A percentile compares a stretch with the other conserved stretches of the same genome.
Conservation (phyloP, 2,888 invertebrate genomes). For the Metacarcinus magister region DNA sequence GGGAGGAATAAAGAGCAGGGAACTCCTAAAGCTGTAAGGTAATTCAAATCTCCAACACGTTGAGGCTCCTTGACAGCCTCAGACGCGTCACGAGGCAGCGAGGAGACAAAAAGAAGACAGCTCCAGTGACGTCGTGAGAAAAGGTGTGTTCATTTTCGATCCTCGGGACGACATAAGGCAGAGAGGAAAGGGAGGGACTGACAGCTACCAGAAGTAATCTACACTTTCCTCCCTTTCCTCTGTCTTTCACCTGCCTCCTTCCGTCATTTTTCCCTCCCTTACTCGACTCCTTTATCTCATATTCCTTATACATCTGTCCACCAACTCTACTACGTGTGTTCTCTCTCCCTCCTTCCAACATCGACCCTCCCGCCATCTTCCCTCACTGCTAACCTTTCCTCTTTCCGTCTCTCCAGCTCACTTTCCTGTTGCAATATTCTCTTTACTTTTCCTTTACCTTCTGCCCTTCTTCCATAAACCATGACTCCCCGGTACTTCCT, state of each 20-base stretch:
- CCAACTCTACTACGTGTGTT: too few relatives aligned
- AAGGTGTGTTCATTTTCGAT: background rate
- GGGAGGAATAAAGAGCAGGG: background rate
- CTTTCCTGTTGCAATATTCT: background rate
- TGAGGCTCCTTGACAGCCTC: background rate
- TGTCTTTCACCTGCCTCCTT: background rate
- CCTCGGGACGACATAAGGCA: background rate
- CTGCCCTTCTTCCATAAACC: too few relatives aligned
- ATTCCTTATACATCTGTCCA: too few relatives aligned
- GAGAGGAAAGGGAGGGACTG: background rate
- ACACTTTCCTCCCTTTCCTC: background rate
- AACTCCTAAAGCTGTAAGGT: background rate
- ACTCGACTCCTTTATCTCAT: background rate
- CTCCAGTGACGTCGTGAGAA: slow-evolving; percentile 26
- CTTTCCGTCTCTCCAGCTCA: background rate
- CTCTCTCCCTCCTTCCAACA: background rate
- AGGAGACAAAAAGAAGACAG: background rate
- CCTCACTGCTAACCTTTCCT: background rate
- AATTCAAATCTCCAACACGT: background rate
- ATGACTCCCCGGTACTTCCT: too few relatives aligned
- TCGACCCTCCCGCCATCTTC: background rate
- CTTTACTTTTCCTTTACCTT: background rate
- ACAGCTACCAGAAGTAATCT: slow-evolving; percentile 26
- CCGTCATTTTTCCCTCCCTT: background rate
- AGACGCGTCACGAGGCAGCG: background rate